These are phyloP conservation scores for Eolophus roseicapilla DNA, from an alignment of 2,113 vertebrate species.

Conservation along the genomic window DNA sequence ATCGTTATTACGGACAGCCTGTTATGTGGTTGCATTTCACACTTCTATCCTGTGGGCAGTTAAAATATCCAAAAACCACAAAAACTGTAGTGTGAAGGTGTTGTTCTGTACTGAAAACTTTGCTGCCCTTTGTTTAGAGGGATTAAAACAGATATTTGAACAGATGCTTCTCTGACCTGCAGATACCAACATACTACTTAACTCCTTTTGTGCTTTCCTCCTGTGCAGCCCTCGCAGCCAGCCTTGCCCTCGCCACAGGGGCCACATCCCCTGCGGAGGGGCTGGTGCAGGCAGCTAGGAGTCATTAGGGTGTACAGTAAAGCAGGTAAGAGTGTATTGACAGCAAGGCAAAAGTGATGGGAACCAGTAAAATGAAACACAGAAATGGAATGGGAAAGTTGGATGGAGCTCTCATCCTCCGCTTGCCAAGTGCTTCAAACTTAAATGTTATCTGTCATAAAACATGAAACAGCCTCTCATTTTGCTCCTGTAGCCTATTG, in stretches of 20 bases:
- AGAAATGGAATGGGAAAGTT: not conserved
- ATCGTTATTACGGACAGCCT: not conserved
- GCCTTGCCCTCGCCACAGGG: not conserved
- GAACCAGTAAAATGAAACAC: not conserved
- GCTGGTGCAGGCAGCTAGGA: not conserved
- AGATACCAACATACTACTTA: not conserved
- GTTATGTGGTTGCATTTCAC: not conserved
- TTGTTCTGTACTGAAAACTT: not conserved
- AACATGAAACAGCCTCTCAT: not conserved
- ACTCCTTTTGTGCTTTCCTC: not conserved
- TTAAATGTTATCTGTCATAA: not conserved
- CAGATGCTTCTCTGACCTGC: not conserved
- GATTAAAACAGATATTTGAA: not conserved
- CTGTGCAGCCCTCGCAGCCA: accelerated
- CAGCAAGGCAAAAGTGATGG: not conserved
- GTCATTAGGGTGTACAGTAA: not conserved
- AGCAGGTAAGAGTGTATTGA: not conserved
- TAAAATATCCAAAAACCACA: not conserved
- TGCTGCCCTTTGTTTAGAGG: not conserved
- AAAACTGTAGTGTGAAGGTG: not conserved
- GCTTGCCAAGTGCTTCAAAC: not conserved
- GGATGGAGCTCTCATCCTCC: not conserved
- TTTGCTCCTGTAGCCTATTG: not conserved
- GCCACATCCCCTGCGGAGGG: accelerated
- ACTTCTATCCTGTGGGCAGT: not conserved